Percentiles rank a stretch among this genome's conserved stretches.
Conservation (phyloP, 2,113 vertebrate genomes). For the Strigops habroptila region DNA sequence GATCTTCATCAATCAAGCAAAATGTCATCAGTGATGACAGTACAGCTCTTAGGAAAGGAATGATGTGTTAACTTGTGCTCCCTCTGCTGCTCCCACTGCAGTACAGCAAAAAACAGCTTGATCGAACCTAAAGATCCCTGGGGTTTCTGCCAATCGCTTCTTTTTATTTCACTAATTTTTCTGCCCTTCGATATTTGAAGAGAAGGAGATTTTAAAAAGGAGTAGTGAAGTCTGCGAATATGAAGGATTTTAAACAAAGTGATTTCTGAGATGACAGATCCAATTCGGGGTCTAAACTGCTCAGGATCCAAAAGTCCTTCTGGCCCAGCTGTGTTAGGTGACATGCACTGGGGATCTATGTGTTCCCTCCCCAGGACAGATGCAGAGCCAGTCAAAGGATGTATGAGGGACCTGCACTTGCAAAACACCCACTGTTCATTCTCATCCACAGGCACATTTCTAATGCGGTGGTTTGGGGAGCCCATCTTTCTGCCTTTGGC, state of each 20-base stretch:
- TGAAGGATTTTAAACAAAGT: accelerated
- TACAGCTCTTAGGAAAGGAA: not conserved
- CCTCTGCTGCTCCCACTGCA: conserved; percentile 59
- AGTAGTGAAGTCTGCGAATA: accelerated
- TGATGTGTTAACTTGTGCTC: conserved; percentile 61
- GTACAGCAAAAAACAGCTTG: conserved; percentile 36
- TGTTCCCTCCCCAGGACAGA: not conserved
- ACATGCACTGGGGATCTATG: accelerated
- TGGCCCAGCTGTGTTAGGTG: too few relatives aligned
- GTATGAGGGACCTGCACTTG: accelerated
- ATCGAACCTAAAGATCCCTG: not conserved
- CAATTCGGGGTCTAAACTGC: accelerated
- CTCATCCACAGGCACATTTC: not conserved
- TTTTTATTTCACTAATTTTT: not conserved
- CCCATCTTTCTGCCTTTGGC: not conserved
- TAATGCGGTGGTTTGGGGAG: accelerated
- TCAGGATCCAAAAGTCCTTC: accelerated
- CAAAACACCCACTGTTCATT: not conserved
- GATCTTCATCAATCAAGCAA: not conserved
- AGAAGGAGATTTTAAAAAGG: not conserved
- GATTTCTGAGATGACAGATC: not conserved
- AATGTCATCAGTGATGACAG: not conserved
- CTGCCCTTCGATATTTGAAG: not conserved
- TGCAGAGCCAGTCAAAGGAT: not conserved
- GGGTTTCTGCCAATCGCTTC: not conserved